These are phyloP conservation scores for Charaxes varanes DNA, from an alignment of 1,140 invertebrate species.

Conservation along the genomic window DNA sequence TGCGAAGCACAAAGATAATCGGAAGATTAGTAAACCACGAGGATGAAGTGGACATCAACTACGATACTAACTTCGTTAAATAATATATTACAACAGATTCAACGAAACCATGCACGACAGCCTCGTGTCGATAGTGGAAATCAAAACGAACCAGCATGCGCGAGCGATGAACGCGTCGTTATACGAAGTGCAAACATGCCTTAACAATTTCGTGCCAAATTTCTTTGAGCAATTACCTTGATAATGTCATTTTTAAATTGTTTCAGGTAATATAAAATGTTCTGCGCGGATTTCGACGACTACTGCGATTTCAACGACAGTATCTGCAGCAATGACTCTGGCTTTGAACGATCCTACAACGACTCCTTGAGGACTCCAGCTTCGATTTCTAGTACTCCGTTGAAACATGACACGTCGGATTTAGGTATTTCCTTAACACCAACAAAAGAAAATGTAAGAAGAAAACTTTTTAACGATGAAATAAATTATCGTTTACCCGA, in stretches of 20 bases:
- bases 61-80: too few relatives aligned
- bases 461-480: conserved; percentile 53
- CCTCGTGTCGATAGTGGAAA: conserved; percentile 51
- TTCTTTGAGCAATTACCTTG: conserved; percentile 54
- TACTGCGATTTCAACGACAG: conserved; percentile 79
- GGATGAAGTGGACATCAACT: too few relatives aligned
- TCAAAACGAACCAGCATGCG: conserved; percentile 53
- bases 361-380: conserved; percentile 34
- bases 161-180: conserved; percentile 47
- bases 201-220: conserved; percentile 49
- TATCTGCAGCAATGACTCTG: conserved; percentile 81
- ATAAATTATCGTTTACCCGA: conserved; percentile 37
- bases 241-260: too few relatives aligned
- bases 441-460: conserved; percentile 37
- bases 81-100: too few relatives aligned
- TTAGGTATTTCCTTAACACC: conserved; percentile 46
- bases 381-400: conserved; percentile 36
- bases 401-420: conserved; percentile 49
- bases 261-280: conserved; percentile 49
- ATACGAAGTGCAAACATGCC: conserved; percentile 44
- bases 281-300: conserved; percentile 49
- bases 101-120: conserved; percentile 63
- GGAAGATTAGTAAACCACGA: too few relatives aligned
- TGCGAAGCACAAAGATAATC: too few relatives aligned
- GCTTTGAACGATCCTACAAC: conserved; percentile 75